Conservation (phyloP, 2,797 vertebrate genomes). For the Schizopygopsis pylzovi region DNA sequence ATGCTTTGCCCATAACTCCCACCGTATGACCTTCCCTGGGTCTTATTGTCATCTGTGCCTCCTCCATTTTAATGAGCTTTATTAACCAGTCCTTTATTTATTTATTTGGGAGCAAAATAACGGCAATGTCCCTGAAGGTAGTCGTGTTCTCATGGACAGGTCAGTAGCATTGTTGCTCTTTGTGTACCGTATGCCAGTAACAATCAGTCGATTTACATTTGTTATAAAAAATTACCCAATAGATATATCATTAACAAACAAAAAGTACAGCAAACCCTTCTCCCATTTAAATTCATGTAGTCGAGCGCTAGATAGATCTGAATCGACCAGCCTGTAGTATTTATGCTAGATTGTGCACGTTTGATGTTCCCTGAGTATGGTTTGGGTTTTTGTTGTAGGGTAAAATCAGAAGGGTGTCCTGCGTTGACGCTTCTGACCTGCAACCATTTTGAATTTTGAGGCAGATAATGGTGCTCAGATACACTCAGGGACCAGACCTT, state of each 20-base stretch:
- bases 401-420: slow-evolving; percentile 41
- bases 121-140: slow-evolving; percentile 37
- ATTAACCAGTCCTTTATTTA: slow-evolving; percentile 71
- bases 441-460: slow-evolving; percentile 70
- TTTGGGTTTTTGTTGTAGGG: slow-evolving; percentile 37
- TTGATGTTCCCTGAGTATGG: slow-evolving; percentile 26
- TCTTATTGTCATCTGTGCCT: slow-evolving; percentile 73
- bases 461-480: slow-evolving; percentile 65
- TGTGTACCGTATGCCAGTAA: not conserved
- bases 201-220: not conserved
- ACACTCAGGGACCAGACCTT: slow-evolving; percentile 69
- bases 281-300: not conserved
- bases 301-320: not conserved
- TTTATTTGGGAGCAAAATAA: slow-evolving; percentile 72
- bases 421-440: slow-evolving; percentile 63
- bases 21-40: slow-evolving; percentile 70
- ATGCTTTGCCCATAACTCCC: slow-evolving; percentile 55
- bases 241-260: not conserved
- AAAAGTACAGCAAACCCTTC: not conserved
- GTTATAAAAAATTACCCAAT: not conserved
- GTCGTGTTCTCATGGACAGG: not conserved
- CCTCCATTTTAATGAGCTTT: slow-evolving; percentile 81
- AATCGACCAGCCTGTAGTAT: not conserved
- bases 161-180: slow-evolving; percentile 12
- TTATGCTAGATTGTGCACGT: not conserved